These are phyloP conservation scores for Diarsia dahlii DNA, from an alignment of 2,888 invertebrate species.

Conservation along the genomic window DNA sequence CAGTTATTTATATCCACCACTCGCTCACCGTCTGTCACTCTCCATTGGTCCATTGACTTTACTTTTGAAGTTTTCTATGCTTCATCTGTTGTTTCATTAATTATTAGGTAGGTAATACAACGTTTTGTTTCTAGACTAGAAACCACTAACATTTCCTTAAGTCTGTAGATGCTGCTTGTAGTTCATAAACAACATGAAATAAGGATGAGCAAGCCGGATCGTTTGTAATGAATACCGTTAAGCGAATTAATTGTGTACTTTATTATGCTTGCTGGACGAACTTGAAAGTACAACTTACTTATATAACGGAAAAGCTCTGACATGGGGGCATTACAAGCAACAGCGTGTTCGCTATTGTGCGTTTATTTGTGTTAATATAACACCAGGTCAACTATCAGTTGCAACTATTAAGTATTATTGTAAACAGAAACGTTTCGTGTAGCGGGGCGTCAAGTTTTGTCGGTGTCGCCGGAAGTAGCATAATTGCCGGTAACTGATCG, in stretches of 20 bases:
- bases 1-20: slow-evolving; percentile 83
- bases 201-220: slow-evolving; percentile 10
- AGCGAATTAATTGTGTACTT: slow-evolving; percentile 37
- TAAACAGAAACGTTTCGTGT: slow-evolving; percentile 66
- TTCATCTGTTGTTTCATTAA: slow-evolving; percentile 61
- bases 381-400: slow-evolving; percentile 64
- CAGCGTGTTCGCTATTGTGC: slow-evolving; percentile 16
- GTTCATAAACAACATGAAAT: slow-evolving; percentile 14
- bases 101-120: background rate
- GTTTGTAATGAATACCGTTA: slow-evolving; percentile 25
- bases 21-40: slow-evolving; percentile 71
- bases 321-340: slow-evolving; percentile 16
- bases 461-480: slow-evolving; percentile 82
- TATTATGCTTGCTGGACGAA: slow-evolving; percentile 19
- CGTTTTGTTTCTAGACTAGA: slow-evolving; percentile 3
- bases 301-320: slow-evolving; percentile 30
- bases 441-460: slow-evolving; percentile 75
- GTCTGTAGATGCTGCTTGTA: background rate
- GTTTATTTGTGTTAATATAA: slow-evolving; percentile 43
- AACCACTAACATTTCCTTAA: background rate
- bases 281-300: slow-evolving; percentile 25
- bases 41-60: slow-evolving; percentile 66
- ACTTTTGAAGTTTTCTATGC: slow-evolving; percentile 58
- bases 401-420: slow-evolving; percentile 60
- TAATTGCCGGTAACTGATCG: slow-evolving; percentile 88